A percentile compares a stretch with the other conserved stretches of the same genome.
Evolutionary conservation across 2,797 vertebrate species (phyloP).

Genomic region (Liparis tanakae): DNA sequence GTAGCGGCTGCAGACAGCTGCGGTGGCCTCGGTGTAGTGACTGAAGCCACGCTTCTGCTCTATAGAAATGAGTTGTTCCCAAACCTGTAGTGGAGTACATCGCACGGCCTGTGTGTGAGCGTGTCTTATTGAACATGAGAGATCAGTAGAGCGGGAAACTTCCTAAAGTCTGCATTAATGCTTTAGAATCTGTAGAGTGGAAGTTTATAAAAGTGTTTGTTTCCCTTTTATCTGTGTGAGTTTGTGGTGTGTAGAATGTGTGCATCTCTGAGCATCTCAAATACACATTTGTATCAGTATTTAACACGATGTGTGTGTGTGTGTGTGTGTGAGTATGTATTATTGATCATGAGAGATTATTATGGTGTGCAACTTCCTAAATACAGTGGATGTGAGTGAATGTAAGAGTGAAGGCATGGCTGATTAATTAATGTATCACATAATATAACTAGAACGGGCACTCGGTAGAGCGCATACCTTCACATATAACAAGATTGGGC

Average conservation of each 20-base stretch:
- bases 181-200: neutral
- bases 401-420: too few species aligned
- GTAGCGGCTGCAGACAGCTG: slow-evolving; percentile 14
- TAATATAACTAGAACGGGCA: too few species aligned
- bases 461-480: too few species aligned
- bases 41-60: neutral
- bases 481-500: too few species aligned
- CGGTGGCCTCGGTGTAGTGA: neutral
- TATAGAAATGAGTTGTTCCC: neutral
- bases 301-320: neutral
- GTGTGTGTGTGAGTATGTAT: slow-evolving; percentile 18
- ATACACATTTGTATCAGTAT: slow-evolving; percentile 34
- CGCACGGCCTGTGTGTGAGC: too few species aligned
- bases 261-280: neutral
- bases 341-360: slow-evolving; percentile 32
- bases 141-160: too few species aligned
- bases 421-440: too few species aligned
- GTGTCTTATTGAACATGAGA: too few species aligned
- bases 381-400: too few species aligned
- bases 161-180: too few species aligned
- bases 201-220: slow-evolving; percentile 1
- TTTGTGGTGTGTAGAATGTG: neutral
- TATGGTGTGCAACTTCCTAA: slow-evolving; percentile 31
- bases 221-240: slow-evolving; percentile 11
- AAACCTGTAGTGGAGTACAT: neutral